Evolutionary conservation across 2,113 vertebrate genomes (phyloP), one percentile per base, ranked within the genome.

Genomic region (Hippocampus zosterae): DNA sequence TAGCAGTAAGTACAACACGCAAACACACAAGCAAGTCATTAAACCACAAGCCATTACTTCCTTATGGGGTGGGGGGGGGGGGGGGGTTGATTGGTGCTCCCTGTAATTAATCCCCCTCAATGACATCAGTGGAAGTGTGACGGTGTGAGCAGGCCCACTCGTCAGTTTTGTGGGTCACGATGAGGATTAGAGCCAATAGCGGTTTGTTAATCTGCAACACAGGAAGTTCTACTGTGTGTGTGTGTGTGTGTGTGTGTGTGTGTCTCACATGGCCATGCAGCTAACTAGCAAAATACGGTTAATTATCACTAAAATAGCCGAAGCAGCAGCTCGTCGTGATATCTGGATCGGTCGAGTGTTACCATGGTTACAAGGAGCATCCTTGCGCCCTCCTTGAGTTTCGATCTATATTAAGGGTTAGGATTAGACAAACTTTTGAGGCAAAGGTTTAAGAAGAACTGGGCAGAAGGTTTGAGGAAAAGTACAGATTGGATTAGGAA

Each of bases 1-100:
- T 2, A 96, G 95, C 93, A 95, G 96, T 97, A 87, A 98, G 95
- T 97, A 95, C 85, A 86, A 64, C 9, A 61, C 57, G 66, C 13
- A 75, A 66, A 61, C 50, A 56, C 60, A 65, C 64, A 61, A 62
- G 50, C 42, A 65, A 65, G 29, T 40, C 29, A 64, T 27, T 18
- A 19, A 46, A 60, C 42, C 5, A 37, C 33, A 37, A 6, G 33
- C 33, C 9, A 48, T 56, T 23, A 23, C 23, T 56, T 1, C 1
- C 25, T 56, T 53, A 50, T 37, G 5, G 33, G 33, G n/a, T n/a
- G n/a, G 29, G 3, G 29, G 0, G 29, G 29, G 29, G 3, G 29
- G 16, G 4, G 2, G 19, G 19, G 4, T 11, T 25, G 3, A 57
- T 25, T 23, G 15, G 59, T 29, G 12, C 11, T 40, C 40, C 7